Percentiles rank a stretch among this genome's conserved stretches.
These are phyloP conservation scores for Campoplex nolae DNA, from an alignment of 2,888 invertebrate genomes.

Conservation along the genomic window DNA sequence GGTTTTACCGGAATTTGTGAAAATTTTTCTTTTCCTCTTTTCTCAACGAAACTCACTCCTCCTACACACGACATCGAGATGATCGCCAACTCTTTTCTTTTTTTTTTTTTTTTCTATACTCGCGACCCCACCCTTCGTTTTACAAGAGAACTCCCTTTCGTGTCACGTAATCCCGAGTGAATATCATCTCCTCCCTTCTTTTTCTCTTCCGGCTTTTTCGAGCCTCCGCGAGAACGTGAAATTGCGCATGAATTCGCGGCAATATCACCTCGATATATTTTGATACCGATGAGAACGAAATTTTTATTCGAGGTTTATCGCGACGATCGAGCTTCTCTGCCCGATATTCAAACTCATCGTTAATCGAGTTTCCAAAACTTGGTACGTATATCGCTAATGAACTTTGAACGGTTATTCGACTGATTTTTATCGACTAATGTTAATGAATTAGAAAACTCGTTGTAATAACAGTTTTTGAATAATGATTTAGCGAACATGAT, in stretches of 20 bases:
- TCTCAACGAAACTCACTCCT: not conserved
- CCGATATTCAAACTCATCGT: too few species aligned
- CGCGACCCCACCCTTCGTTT: slow-evolving; percentile 10
- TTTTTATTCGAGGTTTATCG: too few species aligned
- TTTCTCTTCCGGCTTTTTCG: not conserved
- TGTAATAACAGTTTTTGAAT: too few species aligned
- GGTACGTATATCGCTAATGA: not conserved
- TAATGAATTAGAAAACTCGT: too few species aligned
- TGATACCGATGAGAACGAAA: too few species aligned
- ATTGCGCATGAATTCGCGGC: not conserved
- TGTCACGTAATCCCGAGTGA: slow-evolving; percentile 18
- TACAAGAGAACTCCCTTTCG: slow-evolving; percentile 7
- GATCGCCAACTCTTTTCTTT: slow-evolving; percentile 14
- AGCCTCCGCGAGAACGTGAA: not conserved
- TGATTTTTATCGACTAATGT: too few species aligned
- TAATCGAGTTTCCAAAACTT: not conserved
- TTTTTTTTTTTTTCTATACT: not conserved
- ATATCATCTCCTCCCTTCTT: not conserved
- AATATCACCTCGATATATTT: not conserved
- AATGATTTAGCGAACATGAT: too few species aligned
- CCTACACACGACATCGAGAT: slow-evolving; percentile 10
- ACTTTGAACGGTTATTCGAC: too few species aligned
- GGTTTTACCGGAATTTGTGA: not conserved
- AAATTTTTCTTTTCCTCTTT: not conserved
- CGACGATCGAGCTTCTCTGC: too few species aligned